Evolutionary conservation across 2,113 vertebrate genomes (phyloP), one percentile per base, ranked within the genome.

Genomic region (Speoplatyrhinus poulsoni): DNA sequence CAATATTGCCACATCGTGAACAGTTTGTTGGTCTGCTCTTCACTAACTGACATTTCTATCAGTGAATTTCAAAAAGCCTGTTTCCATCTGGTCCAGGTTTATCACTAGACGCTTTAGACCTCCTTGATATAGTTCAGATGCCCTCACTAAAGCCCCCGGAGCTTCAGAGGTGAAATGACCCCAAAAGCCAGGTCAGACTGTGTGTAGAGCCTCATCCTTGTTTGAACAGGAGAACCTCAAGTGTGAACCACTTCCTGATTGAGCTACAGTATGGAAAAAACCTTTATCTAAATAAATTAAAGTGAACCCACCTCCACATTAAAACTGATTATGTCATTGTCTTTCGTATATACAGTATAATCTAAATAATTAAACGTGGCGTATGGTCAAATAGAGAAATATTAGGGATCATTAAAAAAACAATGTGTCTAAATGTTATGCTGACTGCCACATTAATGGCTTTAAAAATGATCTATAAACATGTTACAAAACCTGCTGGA

Each of bases 141-240:
- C 36, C 74, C 67, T 76, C 55, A 70, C n/a, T 64, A 36, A 84
- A 84, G 73, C 80, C 67, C 61, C 65, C 80, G 75, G 84, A 76
- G 58, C 83, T 74, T 79, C 82, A 82, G 82, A 80, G 65, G 82
- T 85, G 85, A 89, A 88, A 72, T 90, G 83, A 90, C 85, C 87
- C 86, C 65, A 85, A 65, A 85, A 89, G 76, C 53, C 72, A 82
- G 85, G 81, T 86, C 84, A 89, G 50, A 46, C 58, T 75, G 60
- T 32, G 41, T 65, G 67, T 52, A 54, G 4, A 0, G 61, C 46
- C 62, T 72, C 48, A 16, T 66, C 56, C 77, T 67, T 52, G 66
- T 58, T 57, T 47, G 63, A 80, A 32, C 4, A 48, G 60, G 73
- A 76, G 52, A 32, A 46, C 65, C 63, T 82, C 67, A 84, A 70